Conservation (phyloP, 2,888 invertebrate species). For the Eremobia ochroleuca region DNA sequence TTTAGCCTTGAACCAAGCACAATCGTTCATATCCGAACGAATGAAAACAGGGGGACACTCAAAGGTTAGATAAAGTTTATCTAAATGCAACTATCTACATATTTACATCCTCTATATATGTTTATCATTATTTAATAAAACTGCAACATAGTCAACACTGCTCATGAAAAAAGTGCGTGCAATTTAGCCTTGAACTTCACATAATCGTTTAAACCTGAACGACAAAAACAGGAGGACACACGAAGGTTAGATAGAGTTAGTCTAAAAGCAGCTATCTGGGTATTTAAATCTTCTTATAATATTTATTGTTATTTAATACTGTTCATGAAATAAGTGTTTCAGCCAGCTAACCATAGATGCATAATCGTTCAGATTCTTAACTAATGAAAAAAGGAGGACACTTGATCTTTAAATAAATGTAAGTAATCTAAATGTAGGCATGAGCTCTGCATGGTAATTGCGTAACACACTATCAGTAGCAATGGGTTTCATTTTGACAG, state of each 20-base stretch:
- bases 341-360: conserved; percentile 15
- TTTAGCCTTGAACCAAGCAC: conserved; percentile 17
- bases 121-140: neutral
- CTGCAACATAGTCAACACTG: neutral
- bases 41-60: conserved; percentile 12
- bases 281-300: conserved; percentile 18
- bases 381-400: conserved; percentile 1
- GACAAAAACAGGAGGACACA: conserved; percentile 22
- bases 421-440: neutral
- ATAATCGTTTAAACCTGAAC: conserved; percentile 28
- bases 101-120: neutral
- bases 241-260: conserved; percentile 37
- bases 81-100: conserved; percentile 16
- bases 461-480: too few species aligned
- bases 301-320: conserved; percentile 3
- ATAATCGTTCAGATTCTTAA: conserved; percentile 19
- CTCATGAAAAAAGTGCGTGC: conserved; percentile 1
- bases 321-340: neutral
- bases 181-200: conserved; percentile 32
- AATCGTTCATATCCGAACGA: conserved; percentile 19
- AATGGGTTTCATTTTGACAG: too few species aligned
- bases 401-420: conserved; percentile 17
- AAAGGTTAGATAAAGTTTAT: conserved; percentile 33
- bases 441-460: too few species aligned
- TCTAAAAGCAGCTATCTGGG: conserved; percentile 27